Conservation (phyloP, 2,113 vertebrate genomes). For the Hyperoodon ampullatus region DNA sequence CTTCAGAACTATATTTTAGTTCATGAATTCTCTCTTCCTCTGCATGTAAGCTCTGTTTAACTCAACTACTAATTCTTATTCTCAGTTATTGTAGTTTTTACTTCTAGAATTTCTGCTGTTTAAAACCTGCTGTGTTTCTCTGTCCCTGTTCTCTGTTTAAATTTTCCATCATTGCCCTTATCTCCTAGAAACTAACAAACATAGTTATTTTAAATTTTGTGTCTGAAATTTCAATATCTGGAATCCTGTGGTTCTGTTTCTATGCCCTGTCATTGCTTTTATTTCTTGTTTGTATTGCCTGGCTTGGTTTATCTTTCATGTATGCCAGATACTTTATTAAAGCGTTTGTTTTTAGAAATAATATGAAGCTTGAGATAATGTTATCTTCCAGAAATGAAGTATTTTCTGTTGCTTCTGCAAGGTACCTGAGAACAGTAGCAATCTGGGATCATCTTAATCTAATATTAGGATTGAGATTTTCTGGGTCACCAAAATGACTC, state of each 20-base stretch:
- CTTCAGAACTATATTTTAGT: background rate
- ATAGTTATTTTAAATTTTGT: constrained; percentile 14
- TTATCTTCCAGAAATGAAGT: background rate
- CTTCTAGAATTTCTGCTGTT: background rate
- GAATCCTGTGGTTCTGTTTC: background rate
- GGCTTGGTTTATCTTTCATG: constrained; percentile 21
- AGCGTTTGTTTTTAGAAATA: constrained; percentile 13
- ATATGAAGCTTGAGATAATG: background rate
- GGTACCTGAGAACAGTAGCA: background rate
- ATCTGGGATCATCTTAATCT: background rate
- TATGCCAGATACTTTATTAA: background rate
- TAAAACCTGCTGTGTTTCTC: background rate
- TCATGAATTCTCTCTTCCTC: background rate
- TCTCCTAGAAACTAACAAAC: background rate
- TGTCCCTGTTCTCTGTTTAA: background rate
- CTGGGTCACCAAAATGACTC: constrained; percentile 11
- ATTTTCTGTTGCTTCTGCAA: constrained; percentile 22
- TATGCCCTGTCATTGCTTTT: background rate
- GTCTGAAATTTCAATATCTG: background rate
- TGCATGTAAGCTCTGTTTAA: background rate
- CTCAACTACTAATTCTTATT: background rate
- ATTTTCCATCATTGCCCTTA: background rate
- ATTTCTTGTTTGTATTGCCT: background rate
- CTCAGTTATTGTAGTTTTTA: background rate
- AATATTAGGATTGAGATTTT: background rate